These are phyloP conservation scores for Antheraea mylitta DNA, from an alignment of 1,140 invertebrate genomes.

Conservation along the genomic window DNA sequence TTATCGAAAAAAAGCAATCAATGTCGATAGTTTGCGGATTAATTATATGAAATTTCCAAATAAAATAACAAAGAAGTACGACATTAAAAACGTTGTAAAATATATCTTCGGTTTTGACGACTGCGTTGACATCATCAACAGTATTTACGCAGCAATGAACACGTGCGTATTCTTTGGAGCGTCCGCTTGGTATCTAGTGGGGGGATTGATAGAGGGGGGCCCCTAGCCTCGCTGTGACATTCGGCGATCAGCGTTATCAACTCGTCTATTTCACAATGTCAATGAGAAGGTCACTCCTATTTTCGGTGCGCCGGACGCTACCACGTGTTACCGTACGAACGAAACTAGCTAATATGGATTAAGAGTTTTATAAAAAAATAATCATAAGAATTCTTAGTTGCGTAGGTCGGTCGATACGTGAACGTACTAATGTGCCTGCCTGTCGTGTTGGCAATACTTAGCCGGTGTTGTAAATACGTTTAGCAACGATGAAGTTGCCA, in stretches of 20 bases:
- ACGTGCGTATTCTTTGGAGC: constrained; percentile 36
- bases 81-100: constrained; percentile 2
- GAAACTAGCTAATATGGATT: constrained; percentile 3
- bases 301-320: constrained; percentile 51
- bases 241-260: constrained; percentile 74
- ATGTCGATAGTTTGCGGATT: constrained; percentile 35
- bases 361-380: constrained; percentile 13
- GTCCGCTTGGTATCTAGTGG: constrained; percentile 38
- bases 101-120: constrained; percentile 18
- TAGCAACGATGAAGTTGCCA: constrained; percentile 76
- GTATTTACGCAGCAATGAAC: constrained; percentile 55
- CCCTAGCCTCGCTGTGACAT: constrained; percentile 72
- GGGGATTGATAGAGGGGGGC: constrained; percentile 53
- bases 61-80: neutral
- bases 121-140: constrained; percentile 14
- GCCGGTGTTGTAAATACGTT: constrained; percentile 74
- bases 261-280: constrained; percentile 78
- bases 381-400: constrained; percentile 15
- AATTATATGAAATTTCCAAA: constrained; percentile 27
- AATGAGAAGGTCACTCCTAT: constrained; percentile 76
- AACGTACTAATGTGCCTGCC: constrained; percentile 56
- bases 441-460: constrained; percentile 64
- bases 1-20: neutral
- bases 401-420: neutral
- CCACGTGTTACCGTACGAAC: constrained; percentile 35